Evolutionary conservation across 35 echinoderm and acorn worm genomes (phyloP), one percentile per base, ranked within the genome.

Genomic region (Holothuria glaberrima): DNA sequence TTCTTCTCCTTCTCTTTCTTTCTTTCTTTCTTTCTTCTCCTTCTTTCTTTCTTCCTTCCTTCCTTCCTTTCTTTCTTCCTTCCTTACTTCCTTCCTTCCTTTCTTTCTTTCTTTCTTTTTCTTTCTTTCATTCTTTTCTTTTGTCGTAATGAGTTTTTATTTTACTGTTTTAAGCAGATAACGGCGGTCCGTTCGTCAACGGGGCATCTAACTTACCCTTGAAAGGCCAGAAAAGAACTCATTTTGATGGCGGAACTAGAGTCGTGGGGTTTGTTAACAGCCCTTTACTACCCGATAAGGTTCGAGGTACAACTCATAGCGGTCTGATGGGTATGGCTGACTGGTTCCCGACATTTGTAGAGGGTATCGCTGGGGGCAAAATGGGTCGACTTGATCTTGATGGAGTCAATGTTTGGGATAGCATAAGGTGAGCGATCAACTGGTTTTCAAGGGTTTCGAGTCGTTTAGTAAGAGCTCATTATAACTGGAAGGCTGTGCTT

Each of bases 321-420:
- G 79, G 79, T 31, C 24, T 82, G 48, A 82, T 82, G 41, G 79
- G 79, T 6, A 82, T 82, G 50, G 79, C 57, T 12, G 79, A 82
- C 48, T 82, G 79, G 79, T 82, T 82, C 30, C 79, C 79, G 50
- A 82, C 79, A 25, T 82, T 82, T 24, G 48, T 82, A 24, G 57
- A 60, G 48, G 79, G 79, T 2, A n/a, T 82, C 7, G 79, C 79
- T 12, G 79, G 79, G 18, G 57, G 79, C 17, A n/a, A 57, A 30
- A 58, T 50, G 25, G 30, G 50, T 57, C 16, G 33, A 75, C 20
- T 57, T 82, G 46, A 56, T 20, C 48, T 82, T 16, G 79, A 82
- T 82, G 79, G 79, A 26, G 17, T 59, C 44, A 82, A 82, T 57
- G 57, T 82, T 3, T 82, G 79, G 79, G 48, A 56, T 25, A 60